Evolutionary conservation across 2,888 invertebrate species (phyloP).

Genomic region (Rhagophthalmus giganteus): DNA sequence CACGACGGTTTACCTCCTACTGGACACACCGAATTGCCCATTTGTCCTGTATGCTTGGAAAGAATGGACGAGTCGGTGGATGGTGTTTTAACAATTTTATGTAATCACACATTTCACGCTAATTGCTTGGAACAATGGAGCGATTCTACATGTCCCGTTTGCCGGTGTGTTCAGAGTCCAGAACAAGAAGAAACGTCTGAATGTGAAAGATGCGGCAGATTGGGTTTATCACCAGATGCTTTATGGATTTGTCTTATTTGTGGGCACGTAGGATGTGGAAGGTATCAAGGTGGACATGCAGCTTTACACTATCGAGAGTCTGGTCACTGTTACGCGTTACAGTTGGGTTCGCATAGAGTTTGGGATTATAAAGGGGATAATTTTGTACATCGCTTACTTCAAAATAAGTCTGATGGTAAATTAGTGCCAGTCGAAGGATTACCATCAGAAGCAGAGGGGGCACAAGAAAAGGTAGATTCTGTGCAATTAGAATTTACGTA

Average conservation of each 20-base stretch:
- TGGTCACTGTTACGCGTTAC: conserved; percentile 96
- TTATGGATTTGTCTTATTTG: conserved; percentile 99
- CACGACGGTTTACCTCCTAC: conserved; percentile 69
- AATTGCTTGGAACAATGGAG: conserved; percentile 95
- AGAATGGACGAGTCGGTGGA: conserved; percentile 99
- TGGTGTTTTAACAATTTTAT: conserved; percentile 94
- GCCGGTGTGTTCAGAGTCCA: conserved; percentile 71
- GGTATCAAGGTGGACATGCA: conserved; percentile 85
- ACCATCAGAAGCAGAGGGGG: conserved; percentile 61
- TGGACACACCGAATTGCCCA: conserved; percentile 92
- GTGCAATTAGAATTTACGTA: conserved; percentile 97
- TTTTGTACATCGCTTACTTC: conserved; percentile 93
- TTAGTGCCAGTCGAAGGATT: conserved; percentile 79
- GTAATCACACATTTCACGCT: conserved; percentile 98
- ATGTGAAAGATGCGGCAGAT: conserved; percentile 62
- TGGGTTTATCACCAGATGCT: conserved; percentile 68
- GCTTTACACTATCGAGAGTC: conserved; percentile 94
- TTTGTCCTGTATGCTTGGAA: conserved; percentile 93
- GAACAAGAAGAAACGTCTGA: conserved; percentile 62
- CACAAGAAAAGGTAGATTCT: conserved; percentile 86
- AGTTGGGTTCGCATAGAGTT: conserved; percentile 92
- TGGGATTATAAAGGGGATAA: conserved; percentile 99
- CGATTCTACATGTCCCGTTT: conserved; percentile 97
- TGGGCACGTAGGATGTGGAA: conserved; percentile 97
- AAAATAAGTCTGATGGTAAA: conserved; percentile 96